Conservation (phyloP, 2,797 vertebrate genomes). For the Myoxocephalus aenaeus region DNA sequence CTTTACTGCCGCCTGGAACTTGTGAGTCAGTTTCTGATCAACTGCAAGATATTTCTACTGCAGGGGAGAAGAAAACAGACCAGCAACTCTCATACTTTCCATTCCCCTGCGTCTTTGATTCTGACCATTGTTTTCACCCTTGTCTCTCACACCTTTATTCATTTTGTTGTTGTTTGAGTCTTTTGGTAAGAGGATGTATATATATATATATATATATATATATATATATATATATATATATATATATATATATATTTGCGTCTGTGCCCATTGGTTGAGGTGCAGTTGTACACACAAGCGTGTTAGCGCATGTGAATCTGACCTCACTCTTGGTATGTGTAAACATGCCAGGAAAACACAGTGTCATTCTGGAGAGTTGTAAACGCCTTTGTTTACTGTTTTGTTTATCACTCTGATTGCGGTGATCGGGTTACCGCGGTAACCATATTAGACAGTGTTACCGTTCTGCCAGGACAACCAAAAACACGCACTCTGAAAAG, state of each 20-base stretch:
- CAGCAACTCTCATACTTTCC: conserved; percentile 18
- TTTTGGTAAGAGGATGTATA: neutral
- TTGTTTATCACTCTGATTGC: conserved; percentile 61
- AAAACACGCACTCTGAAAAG: conserved; percentile 3
- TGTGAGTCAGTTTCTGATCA: conserved; percentile 65
- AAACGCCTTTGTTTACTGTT: conserved; percentile 60
- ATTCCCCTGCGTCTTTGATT: conserved; percentile 10
- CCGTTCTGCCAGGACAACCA: neutral
- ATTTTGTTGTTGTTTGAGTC: conserved; percentile 20
- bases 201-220: too few relatives aligned
- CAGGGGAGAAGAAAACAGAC: conserved; percentile 19
- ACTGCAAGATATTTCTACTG: conserved; percentile 40
- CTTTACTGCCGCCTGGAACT: conserved; percentile 60
- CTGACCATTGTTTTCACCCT: neutral
- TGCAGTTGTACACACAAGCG: conserved; percentile 14
- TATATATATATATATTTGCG: conserved; percentile 10
- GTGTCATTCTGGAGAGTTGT: conserved; percentile 37
- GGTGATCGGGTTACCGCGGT: conserved; percentile 22
- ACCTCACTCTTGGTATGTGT: conserved; percentile 51
- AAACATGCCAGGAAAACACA: conserved; percentile 51
- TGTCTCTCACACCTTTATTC: conserved; percentile 13
- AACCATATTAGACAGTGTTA: neutral
- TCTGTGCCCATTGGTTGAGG: conserved; percentile 9
- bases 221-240: too few relatives aligned
- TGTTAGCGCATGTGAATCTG: conserved; percentile 39